Base-by-base conservation (phyloP, 1,140 invertebrate species). In the Anthonomus grandis region DNA sequence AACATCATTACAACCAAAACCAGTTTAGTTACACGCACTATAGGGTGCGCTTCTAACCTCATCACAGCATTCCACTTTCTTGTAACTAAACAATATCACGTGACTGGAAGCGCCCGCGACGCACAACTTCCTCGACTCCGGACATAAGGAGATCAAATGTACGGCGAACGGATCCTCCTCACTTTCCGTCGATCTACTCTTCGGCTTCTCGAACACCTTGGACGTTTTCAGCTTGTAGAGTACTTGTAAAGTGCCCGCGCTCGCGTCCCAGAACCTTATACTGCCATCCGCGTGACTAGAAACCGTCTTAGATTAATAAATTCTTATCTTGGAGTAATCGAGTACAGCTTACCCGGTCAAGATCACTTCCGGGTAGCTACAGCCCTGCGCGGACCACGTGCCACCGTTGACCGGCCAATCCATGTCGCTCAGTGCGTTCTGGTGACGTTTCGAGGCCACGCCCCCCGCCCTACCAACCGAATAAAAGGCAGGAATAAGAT, bases 151-250 rank as follows among this genome's bases (percentile, higher is more conserved):
- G 66, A 97, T 87, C 61, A 92, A 80, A 72, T 96, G 90, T 59
- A 99, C 85, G n/a, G 93, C 93, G 74, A 98, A 87, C 2, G 93
- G 93, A 74, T 95, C 91, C 56, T 93, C 90, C 76, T 79, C 72
- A 74, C 70, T 73, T 74, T 75, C 74, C 76, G 75, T 62, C 75
- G 69, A 69, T 53, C 71, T 70, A 10, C 71, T 60, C 56, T 70
- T 75, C 31, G 82, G 81, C 69, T 87, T 86, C 73, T 96, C 90
- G 78, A 97, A 96, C 45, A 95, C 83, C 77, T 97, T 96, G 48
- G 91, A 90, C 68, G 94, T 97, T 80, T 98, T 98, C 66, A 98
- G 77, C 83, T 97, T 97, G 79, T 98, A 98, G 66, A 99, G 82
- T 58, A 97, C 88, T 79, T 95, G 93, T 10, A 99, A 79, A 24